Base-by-base conservation (phyloP, 2,888 invertebrate genomes). In the Ectobius pallidus region DNA sequence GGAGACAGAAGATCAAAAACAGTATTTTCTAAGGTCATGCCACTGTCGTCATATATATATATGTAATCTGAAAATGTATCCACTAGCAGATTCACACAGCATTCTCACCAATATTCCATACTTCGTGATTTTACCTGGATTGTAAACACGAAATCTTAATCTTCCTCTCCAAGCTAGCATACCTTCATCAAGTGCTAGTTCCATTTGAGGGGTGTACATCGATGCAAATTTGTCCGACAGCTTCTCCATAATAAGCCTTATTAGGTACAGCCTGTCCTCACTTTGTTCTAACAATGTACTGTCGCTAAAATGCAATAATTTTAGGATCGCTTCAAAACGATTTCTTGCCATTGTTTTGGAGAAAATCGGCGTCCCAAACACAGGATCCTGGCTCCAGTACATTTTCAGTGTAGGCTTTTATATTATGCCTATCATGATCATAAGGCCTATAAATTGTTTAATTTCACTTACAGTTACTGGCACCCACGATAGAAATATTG, bases 41-140 rank as follows among this genome's bases (percentile, higher is more conserved):
- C 74, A 39, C 77, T 68, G 25, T 58, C 76, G 65, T 70, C 68
- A 71, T 77, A 78, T 22, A 78, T 73, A 42, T 73, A 49, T 7
- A 78, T 62, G 74, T 77, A n/a, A n/a, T n/a, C n/a, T 78, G 62
- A 75, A 78, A 69, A 78, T 72, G 61, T 78, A 78, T 30, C 77
- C 77, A 20, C 74, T 76, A 14, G 9, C 55, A 68, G 75, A 67
- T 75, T 78, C 77, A 70, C 58, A 74, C 22, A 77, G 34, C 67
- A 75, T 69, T 68, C 77, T n/a, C n/a, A n/a, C n/a, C n/a, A n/a
- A n/a, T n/a, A n/a, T n/a, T n/a, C n/a, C n/a, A n/a, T n/a, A n/a
- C n/a, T n/a, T n/a, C n/a, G n/a, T n/a, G n/a, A n/a, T n/a, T n/a
- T n/a, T n/a, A n/a, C n/a, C n/a, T n/a, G 72, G 34, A 76, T 78